Evolutionary conservation across 2,113 vertebrate genomes (phyloP).

Genomic region (Tursiops truncatus): DNA sequence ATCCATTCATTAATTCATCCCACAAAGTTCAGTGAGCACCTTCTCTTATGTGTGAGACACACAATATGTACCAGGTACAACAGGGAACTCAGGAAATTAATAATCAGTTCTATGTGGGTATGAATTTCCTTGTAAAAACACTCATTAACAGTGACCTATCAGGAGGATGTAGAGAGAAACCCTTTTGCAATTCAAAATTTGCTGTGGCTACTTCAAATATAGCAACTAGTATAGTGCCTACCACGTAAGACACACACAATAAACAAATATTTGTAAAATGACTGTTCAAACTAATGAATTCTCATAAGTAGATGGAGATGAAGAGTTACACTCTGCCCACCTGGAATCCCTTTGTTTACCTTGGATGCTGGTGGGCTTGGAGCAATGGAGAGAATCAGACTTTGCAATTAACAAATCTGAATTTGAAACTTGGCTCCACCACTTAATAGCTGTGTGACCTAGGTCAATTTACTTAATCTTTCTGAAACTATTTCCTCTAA

Average conservation of each 20-base stretch:
- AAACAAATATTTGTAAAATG: neutral
- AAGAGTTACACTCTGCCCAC: neutral
- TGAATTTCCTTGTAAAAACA: neutral
- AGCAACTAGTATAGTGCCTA: neutral
- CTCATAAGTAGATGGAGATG: neutral
- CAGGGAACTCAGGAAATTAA: neutral
- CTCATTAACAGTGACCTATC: neutral
- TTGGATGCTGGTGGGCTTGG: neutral
- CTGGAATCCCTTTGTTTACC: neutral
- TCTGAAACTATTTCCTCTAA: slow-evolving; percentile 25
- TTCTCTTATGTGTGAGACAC: neutral
- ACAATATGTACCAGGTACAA: neutral
- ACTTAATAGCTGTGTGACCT: neutral
- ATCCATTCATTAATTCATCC: neutral
- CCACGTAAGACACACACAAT: neutral
- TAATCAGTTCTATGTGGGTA: neutral
- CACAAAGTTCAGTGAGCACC: neutral
- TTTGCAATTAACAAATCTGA: neutral
- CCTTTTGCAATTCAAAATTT: neutral
- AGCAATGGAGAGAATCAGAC: neutral
- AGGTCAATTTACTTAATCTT: neutral
- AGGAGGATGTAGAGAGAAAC: neutral
- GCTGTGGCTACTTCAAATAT: neutral
- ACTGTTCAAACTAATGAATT: neutral
- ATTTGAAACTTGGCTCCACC: neutral